Conservation (phyloP, 2,113 vertebrate genomes). For the Clarias batrachus region DNA sequence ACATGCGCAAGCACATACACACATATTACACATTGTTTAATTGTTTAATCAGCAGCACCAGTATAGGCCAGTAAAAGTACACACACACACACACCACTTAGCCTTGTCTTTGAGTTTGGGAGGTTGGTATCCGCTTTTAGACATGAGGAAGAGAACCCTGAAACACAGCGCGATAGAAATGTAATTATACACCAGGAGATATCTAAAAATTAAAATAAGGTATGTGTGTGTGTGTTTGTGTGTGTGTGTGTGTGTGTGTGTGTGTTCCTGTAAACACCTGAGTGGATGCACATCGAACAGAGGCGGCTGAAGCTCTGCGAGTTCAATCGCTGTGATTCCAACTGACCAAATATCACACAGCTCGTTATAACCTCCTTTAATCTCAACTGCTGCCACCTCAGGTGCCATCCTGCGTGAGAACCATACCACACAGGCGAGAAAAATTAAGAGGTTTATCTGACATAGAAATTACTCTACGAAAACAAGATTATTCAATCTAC, state of each 20-base stretch:
- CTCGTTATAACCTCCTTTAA: constrained; percentile 90
- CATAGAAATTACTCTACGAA: background rate
- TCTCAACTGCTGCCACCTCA: constrained; percentile 87
- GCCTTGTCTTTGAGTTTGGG: constrained; percentile 87
- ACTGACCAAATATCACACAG: constrained; percentile 91
- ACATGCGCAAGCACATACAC: background rate
- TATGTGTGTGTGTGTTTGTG: constrained; percentile 26
- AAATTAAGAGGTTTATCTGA: background rate
- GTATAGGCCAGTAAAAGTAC: background rate
- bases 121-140: constrained; percentile 89
- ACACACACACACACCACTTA: constrained; percentile 73
- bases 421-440: constrained; percentile 1
- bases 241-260: background rate
- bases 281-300: constrained; percentile 88
- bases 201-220: background rate
- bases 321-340: constrained; percentile 88
- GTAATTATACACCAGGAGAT: background rate
- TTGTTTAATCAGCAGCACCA: no score
- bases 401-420: constrained; percentile 84
- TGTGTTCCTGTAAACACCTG: constrained; percentile 67
- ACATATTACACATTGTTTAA: background rate
- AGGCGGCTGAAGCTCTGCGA: constrained; percentile 85
- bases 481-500: background rate
- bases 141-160: constrained; percentile 90
- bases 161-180: constrained; percentile 3